Percentiles rank a stretch among this genome's conserved stretches.
Conservation (phyloP, 2,797 vertebrate species). For the Myoxocephalus aenaeus region DNA sequence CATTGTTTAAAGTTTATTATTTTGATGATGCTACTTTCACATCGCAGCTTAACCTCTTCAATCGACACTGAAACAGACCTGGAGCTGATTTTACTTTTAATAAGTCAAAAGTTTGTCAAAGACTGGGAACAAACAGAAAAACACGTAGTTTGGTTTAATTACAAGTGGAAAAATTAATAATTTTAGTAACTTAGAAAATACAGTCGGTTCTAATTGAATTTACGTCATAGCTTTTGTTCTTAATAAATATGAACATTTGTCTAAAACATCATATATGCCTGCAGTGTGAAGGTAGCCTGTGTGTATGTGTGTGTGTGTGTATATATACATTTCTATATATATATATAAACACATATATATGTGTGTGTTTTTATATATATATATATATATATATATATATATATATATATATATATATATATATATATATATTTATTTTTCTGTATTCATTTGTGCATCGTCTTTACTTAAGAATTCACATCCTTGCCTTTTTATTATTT, state of each 20-base stretch:
- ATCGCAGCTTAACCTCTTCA: slow-evolving; percentile 11
- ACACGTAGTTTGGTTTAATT: background rate
- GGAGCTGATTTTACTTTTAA: no score
- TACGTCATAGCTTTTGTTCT: background rate
- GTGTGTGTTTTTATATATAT: no score
- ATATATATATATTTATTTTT: background rate
- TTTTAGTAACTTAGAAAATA: background rate
- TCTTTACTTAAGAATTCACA: background rate
- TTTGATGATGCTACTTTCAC: slow-evolving; percentile 14
- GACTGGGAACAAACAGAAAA: no score
- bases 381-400: no score
- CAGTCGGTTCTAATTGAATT: background rate
- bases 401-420: no score
- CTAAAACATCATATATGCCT: background rate
- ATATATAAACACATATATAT: background rate
- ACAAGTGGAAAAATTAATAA: no score
- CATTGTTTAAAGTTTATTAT: background rate
- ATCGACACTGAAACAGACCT: no score
- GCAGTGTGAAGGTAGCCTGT: slow-evolving; percentile 29
- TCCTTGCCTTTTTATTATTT: no score
- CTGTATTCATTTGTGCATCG: background rate
- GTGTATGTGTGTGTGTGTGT: background rate
- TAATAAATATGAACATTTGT: background rate
- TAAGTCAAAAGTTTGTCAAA: no score
- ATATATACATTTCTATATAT: no score